Conservation (phyloP, 2,113 vertebrate genomes). For the Oreochromis aureus region DNA sequence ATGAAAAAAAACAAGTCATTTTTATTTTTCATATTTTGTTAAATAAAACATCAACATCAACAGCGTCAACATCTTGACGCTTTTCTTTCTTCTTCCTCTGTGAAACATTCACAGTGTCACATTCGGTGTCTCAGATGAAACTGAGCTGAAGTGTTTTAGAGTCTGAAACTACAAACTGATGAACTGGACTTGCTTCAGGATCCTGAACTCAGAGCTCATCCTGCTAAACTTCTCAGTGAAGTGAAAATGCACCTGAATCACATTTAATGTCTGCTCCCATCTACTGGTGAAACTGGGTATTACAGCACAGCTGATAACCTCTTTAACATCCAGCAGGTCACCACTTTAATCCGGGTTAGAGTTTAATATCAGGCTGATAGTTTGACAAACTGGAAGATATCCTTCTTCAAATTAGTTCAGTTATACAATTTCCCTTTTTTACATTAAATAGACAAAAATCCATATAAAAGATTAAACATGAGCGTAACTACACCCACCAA, state of each 20-base stretch:
- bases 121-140: neutral
- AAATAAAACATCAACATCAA: no score
- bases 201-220: neutral
- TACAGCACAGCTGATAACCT: fast-evolving
- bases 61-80: no score
- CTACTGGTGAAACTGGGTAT: neutral
- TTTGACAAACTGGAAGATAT: neutral
- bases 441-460: no score
- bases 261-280: neutral
- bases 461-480: no score
- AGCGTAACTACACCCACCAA: neutral
- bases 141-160: fast-evolving
- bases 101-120: neutral
- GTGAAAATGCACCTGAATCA: fast-evolving
- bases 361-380: fast-evolving
- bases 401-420: no score
- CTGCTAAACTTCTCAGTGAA: neutral
- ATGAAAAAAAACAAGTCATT: no score
- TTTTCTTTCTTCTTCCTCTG: neutral
- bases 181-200: neutral
- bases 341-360: fast-evolving
- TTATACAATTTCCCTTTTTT: no score
- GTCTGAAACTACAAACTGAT: fast-evolving
- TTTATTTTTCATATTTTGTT: no score
- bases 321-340: neutral